Evolutionary conservation across 2,113 vertebrate species (phyloP).

Genomic region (Carassius auratus): DNA sequence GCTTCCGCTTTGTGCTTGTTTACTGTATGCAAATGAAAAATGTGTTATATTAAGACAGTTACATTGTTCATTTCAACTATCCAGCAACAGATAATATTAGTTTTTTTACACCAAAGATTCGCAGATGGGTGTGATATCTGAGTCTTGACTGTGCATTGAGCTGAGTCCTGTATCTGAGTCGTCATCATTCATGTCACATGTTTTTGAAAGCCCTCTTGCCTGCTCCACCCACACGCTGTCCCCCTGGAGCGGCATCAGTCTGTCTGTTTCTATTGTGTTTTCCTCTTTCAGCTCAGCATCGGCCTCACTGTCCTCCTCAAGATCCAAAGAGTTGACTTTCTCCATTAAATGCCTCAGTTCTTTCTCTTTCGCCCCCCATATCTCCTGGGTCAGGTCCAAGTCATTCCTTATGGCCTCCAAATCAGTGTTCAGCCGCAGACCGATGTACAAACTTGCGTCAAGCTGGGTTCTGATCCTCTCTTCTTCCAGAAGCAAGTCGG

Average conservation of each 20-base stretch:
- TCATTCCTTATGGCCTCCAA: slow-evolving; percentile 83
- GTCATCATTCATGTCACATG: slow-evolving; percentile 81
- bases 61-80: not conserved
- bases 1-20: not conserved
- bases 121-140: slow-evolving; percentile 83
- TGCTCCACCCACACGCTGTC: slow-evolving; percentile 81
- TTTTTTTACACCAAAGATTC: slow-evolving; percentile 82
- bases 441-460: slow-evolving; percentile 89
- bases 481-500: slow-evolving; percentile 78
- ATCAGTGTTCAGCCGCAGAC: slow-evolving; percentile 89
- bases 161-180: slow-evolving; percentile 96
- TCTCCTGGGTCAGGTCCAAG: slow-evolving; percentile 81
- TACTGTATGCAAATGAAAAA: not conserved
- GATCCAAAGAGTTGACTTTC: slow-evolving; percentile 78
- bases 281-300: slow-evolving; percentile 36
- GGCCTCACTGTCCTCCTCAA: slow-evolving; percentile 52
- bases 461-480: slow-evolving; percentile 88
- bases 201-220: slow-evolving; percentile 80
- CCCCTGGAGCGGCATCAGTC: slow-evolving; percentile 49
- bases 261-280: slow-evolving; percentile 42
- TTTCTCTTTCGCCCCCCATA: slow-evolving; percentile 79
- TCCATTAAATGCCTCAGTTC: slow-evolving; percentile 84
- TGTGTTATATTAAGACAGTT: not conserved
- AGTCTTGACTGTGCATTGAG: slow-evolving; percentile 97
- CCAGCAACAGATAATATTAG: not conserved